These are phyloP conservation scores for Limnephilus auricula DNA, from an alignment of 2,888 invertebrate genomes.

Conservation along the genomic window DNA sequence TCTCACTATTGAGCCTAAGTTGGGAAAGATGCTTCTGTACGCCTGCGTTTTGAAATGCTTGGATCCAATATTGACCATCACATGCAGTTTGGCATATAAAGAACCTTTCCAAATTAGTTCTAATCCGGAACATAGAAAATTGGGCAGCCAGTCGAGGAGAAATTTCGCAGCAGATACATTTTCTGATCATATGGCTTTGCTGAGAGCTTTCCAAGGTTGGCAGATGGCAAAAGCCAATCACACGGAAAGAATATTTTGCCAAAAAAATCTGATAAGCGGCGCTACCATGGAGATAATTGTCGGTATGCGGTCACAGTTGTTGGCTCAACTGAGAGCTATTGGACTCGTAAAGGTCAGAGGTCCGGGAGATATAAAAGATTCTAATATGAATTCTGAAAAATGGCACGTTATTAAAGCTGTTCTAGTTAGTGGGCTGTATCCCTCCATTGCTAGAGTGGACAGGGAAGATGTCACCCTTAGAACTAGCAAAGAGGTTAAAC, in stretches of 20 bases:
- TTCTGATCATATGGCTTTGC: constrained; percentile 93
- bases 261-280: constrained; percentile 85
- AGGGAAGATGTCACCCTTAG: constrained; percentile 79
- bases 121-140: constrained; percentile 82
- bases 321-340: constrained; percentile 87
- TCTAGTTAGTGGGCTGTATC: constrained; percentile 92
- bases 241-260: constrained; percentile 84
- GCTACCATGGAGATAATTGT: constrained; percentile 94
- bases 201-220: constrained; percentile 88
- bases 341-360: constrained; percentile 84
- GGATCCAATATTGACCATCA: constrained; percentile 94
- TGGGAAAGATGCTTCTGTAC: constrained; percentile 95
- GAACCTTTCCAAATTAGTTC: constrained; percentile 89
- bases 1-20: constrained; percentile 92
- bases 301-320: constrained; percentile 88
- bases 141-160: constrained; percentile 80
- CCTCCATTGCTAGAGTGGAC: constrained; percentile 88
- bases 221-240: constrained; percentile 80
- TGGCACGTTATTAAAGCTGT: constrained; percentile 96
- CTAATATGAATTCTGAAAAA: constrained; percentile 90
- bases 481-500: constrained; percentile 79
- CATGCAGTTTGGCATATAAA: constrained; percentile 87
- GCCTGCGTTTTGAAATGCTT: constrained; percentile 94
- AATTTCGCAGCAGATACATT: constrained; percentile 86
- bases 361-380: constrained; percentile 84